Conservation (phyloP, 2,888 invertebrate genomes). For the Rotaria sp. region DNA sequence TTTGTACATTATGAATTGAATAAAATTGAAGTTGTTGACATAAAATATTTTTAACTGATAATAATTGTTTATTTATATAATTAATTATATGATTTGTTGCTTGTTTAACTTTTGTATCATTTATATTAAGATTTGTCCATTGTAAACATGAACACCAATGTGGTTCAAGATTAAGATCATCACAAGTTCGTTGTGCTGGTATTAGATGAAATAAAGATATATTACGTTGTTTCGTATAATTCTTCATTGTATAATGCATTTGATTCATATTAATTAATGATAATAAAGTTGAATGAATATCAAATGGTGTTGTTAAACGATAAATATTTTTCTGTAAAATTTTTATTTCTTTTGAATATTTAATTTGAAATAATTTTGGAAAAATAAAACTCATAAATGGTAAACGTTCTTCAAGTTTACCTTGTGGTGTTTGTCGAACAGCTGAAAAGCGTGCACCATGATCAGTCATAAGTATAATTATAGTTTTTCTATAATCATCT, state of each 20-base stretch:
- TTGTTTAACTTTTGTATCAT: conserved; percentile 60
- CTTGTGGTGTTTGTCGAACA: conserved; percentile 72
- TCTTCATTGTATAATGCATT: background rate
- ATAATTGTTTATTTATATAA: conserved; percentile 62
- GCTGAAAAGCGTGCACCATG: conserved; percentile 81
- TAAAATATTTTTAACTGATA: conserved; percentile 52
- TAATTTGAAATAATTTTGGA: conserved; percentile 66
- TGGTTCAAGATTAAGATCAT: conserved; percentile 68
- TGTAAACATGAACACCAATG: conserved; percentile 80
- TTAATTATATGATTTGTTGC: conserved; percentile 63
- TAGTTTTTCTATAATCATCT: conserved; percentile 58
- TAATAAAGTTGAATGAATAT: conserved; percentile 72
- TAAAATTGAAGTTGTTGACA: conserved; percentile 60
- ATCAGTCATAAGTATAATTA: conserved; percentile 71
- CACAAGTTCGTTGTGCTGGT: conserved; percentile 68
- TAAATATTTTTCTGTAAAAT: conserved; percentile 65
- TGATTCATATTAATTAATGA: conserved; percentile 33
- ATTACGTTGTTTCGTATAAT: background rate
- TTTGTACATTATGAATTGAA: conserved; percentile 56
- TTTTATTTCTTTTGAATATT: conserved; percentile 62
- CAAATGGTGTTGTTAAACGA: conserved; percentile 72
- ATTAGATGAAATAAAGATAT: conserved; percentile 70
- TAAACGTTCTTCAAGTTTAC: conserved; percentile 72
- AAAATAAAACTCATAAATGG: conserved; percentile 70
- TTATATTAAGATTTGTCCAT: conserved; percentile 60